Evolutionary conservation across 2,797 vertebrate species (phyloP), one percentile per base, ranked within the genome.

Genomic region (Trachurus trachurus): DNA sequence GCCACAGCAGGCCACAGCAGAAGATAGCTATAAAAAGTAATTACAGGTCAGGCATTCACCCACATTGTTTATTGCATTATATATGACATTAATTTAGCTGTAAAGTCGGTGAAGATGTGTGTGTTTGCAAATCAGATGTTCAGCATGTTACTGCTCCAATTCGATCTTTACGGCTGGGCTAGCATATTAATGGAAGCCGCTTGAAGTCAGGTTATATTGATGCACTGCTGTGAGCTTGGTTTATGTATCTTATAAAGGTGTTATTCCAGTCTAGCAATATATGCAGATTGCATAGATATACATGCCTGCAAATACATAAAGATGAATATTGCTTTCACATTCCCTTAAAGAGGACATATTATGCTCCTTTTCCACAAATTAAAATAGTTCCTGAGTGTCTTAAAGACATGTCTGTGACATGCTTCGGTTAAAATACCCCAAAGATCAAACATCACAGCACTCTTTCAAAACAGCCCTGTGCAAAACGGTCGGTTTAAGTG

Each of bases 71-170:
- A 85, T 72, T 77, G 62, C 70, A 53, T 74, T 49, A 74, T 73
- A 78, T 74, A 79, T 34, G 42, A n/a, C 49, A 62, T 72, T 75
- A 83, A 88, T 80, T 54, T 77, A 71, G 70, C 63, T 26, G 59
- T 83, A 68, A 89, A 88, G 78, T 85, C 82, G 77, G 60, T 53
- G 53, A 65, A 74, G 68, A 79, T 78, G 50, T 61, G 50, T 50
- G 76, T 50, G 74, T 79, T 75, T 79, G 79, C 67, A 87, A 89
- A 90, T 88, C 78, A 80, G 74, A 85, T 82, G 75, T 80, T 75
- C 66, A 78, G 22, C 45, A 26, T 65, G 76, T 81, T 80, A 71
- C 60, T 56, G 67, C 68, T 69, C 26, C 71, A 68, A 50, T 80
- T 84, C 12, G 49, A 70, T 66, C 81, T 74, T 72, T 78, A 79